Conservation (phyloP, 2,888 invertebrate genomes). For the Lomographa bimaculata region DNA sequence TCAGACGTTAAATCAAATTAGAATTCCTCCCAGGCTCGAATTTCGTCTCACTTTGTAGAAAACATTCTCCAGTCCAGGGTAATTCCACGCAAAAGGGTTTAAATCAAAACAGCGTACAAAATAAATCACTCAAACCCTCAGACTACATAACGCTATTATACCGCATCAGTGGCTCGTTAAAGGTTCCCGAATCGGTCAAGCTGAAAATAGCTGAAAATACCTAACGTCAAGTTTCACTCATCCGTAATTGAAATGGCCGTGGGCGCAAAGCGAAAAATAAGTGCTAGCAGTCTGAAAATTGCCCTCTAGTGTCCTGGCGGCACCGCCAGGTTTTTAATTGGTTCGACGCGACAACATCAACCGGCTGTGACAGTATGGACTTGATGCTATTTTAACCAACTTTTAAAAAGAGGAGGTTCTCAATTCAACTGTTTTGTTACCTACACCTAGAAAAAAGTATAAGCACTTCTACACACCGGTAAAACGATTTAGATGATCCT, state of each 20-base stretch:
- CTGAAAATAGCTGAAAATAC: slow-evolving; percentile 59
- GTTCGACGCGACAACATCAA: slow-evolving; percentile 22
- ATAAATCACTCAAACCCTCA: slow-evolving; percentile 33
- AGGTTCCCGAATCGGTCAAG: slow-evolving; percentile 50
- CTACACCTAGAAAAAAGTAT: too few relatives aligned
- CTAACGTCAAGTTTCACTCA: slow-evolving; percentile 51
- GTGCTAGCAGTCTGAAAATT: slow-evolving; percentile 51
- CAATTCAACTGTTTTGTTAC: too few relatives aligned
- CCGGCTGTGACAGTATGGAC: neutral
- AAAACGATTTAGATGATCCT: too few relatives aligned
- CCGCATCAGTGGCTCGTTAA: slow-evolving; percentile 50
- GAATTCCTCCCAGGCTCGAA: too few relatives aligned
- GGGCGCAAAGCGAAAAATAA: slow-evolving; percentile 50
- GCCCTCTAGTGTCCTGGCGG: slow-evolving; percentile 39
- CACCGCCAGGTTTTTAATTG: slow-evolving; percentile 50
- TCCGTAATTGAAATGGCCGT: slow-evolving; percentile 53
- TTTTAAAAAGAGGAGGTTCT: too few relatives aligned
- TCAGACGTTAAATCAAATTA: too few relatives aligned
- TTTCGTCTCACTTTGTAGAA: too few relatives aligned
- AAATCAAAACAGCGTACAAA: slow-evolving; percentile 27
- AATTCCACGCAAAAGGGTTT: slow-evolving; percentile 15
- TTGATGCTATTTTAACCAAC: too few relatives aligned
- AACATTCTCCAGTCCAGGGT: slow-evolving; percentile 9
- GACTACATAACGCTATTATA: slow-evolving; percentile 34
- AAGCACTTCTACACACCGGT: too few relatives aligned